Conservation (phyloP, 2,797 vertebrate species). For the Diglossa cyanea region DNA sequence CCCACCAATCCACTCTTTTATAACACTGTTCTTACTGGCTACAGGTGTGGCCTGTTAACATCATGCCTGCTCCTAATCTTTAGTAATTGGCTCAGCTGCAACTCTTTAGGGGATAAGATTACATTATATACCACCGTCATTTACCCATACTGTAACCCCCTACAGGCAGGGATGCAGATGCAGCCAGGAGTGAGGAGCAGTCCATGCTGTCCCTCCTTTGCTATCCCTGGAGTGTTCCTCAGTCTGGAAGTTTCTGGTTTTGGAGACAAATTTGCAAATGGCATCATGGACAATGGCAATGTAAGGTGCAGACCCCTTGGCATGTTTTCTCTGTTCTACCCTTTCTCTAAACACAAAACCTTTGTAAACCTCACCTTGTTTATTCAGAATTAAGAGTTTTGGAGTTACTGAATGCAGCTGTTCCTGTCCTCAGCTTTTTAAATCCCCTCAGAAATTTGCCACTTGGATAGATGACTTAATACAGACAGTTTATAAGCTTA, state of each 20-base stretch:
- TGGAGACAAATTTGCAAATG: not conserved
- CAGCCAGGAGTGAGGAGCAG: not conserved
- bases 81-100: no score
- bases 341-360: not conserved
- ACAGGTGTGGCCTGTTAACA: no score
- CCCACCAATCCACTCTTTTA: no score
- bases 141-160: no score
- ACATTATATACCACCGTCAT: no score
- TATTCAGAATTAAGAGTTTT: not conserved
- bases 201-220: not conserved
- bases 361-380: not conserved
- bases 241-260: not conserved
- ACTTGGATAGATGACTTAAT: not conserved
- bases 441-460: not conserved
- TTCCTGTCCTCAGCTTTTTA: not conserved
- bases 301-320: not conserved
- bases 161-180: not conserved
- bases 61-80: no score
- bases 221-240: not conserved
- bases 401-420: not conserved
- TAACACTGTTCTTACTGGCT: no score
- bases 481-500: not conserved
- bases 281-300: not conserved
- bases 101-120: no score
- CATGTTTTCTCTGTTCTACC: not conserved